Evolutionary conservation across 2,888 invertebrate genomes (phyloP).

Genomic region (Euzophera pinguis): DNA sequence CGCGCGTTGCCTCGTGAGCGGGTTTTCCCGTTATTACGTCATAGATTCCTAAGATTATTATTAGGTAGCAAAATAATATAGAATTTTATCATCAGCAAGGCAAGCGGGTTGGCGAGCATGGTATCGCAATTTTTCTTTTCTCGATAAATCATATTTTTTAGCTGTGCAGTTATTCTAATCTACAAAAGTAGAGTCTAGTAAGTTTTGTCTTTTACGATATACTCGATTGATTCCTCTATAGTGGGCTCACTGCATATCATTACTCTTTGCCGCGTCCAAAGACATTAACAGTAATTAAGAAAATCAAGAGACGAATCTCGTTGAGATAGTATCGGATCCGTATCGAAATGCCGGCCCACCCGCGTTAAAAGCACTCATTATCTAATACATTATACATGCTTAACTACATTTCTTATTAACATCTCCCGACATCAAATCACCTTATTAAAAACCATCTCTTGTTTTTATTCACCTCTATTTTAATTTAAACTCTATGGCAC

Average conservation of each 20-base stretch:
- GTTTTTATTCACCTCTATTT: constrained; percentile 5
- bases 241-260: constrained; percentile 29
- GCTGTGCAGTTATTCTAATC: too few relatives aligned
- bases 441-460: constrained; percentile 26
- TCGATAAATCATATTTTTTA: too few relatives aligned
- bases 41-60: too few relatives aligned
- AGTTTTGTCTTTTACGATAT: too few relatives aligned
- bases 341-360: constrained; percentile 61
- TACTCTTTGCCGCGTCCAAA: constrained; percentile 40
- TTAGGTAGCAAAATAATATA: too few relatives aligned
- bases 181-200: too few relatives aligned
- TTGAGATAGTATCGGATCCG: constrained; percentile 65
- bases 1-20: too few relatives aligned
- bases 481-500: constrained; percentile 15
- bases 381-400: constrained; percentile 72
- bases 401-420: constrained; percentile 52
- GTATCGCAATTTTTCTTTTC: too few relatives aligned
- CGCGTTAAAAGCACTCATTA: constrained; percentile 43
- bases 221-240: constrained; percentile 14
- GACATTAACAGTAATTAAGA: constrained; percentile 76
- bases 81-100: too few relatives aligned
- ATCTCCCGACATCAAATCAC: constrained; percentile 39
- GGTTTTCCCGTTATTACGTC: too few relatives aligned
- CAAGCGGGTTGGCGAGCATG: too few relatives aligned
- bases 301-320: constrained; percentile 66